Evolutionary conservation across 2,888 invertebrate genomes (phyloP).

Genomic region (Parnassius glacialis): DNA sequence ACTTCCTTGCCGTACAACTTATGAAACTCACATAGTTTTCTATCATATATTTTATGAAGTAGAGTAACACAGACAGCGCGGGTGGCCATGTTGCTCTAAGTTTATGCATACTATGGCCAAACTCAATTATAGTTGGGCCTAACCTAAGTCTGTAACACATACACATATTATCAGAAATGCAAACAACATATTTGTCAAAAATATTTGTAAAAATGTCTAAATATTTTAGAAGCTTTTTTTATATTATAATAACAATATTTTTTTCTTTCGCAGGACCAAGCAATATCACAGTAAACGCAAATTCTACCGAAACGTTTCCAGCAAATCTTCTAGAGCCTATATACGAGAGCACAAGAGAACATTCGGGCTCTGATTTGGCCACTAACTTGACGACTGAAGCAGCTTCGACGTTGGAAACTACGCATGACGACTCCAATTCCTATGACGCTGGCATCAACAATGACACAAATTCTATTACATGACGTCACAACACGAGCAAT

Average conservation of each 20-base stretch:
- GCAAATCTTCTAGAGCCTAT: slow-evolving; percentile 36
- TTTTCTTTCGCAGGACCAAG: slow-evolving; percentile 63
- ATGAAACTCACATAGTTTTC: too few species aligned
- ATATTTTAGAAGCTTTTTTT: too few species aligned
- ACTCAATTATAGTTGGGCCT: too few species aligned
- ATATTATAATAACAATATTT: slow-evolving; percentile 1
- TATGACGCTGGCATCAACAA: slow-evolving; percentile 20
- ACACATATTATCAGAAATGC: too few species aligned
- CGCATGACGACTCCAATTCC: slow-evolving; percentile 30
- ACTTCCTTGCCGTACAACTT: too few species aligned
- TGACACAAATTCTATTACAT: slow-evolving; percentile 20
- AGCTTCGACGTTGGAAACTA: slow-evolving; percentile 27
- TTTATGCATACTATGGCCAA: too few species aligned
- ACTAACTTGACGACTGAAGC: slow-evolving; percentile 29
- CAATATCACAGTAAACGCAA: slow-evolving; percentile 67
- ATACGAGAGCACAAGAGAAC: slow-evolving; percentile 31
- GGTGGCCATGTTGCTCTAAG: too few species aligned
- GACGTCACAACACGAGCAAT: slow-evolving; percentile 11
- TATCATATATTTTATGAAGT: too few species aligned
- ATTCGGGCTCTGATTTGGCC: slow-evolving; percentile 26
- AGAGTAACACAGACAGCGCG: too few species aligned
- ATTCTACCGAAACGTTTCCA: slow-evolving; percentile 39
- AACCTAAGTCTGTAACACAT: too few species aligned
- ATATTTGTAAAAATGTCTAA: too few species aligned
- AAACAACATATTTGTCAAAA: too few species aligned